Conservation (phyloP, 2,797 vertebrate species). For the Labeo calbasu region DNA sequence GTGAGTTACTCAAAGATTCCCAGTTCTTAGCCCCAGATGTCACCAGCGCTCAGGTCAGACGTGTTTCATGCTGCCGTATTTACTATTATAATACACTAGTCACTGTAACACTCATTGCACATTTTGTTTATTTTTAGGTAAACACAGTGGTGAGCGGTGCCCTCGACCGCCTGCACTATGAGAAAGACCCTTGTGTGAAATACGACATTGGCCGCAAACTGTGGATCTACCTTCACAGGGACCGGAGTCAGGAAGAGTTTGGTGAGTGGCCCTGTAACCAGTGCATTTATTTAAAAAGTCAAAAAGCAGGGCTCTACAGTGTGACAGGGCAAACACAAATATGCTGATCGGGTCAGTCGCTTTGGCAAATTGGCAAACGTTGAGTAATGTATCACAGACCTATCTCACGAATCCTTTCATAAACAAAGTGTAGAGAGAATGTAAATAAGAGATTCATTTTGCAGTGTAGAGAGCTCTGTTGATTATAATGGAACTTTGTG, state of each 20-base stretch:
- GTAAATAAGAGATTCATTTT: too few relatives aligned
- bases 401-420: too few relatives aligned
- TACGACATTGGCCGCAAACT: slow-evolving; percentile 96
- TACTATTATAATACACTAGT: neutral
- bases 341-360: too few relatives aligned
- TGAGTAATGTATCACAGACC: too few relatives aligned
- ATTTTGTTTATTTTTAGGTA: slow-evolving; percentile 77
- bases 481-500: too few relatives aligned
- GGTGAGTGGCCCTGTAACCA: slow-evolving; percentile 74
- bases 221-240: slow-evolving; percentile 96
- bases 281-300: neutral
- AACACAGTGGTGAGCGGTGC: slow-evolving; percentile 98
- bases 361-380: too few relatives aligned
- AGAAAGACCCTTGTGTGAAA: slow-evolving; percentile 98
- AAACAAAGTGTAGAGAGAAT: too few relatives aligned
- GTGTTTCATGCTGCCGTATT: slow-evolving; percentile 14
- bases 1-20: slow-evolving; percentile 96
- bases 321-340: too few relatives aligned
- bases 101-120: neutral
- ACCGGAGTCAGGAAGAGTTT: slow-evolving; percentile 95
- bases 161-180: slow-evolving; percentile 93
- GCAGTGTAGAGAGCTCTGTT: too few relatives aligned
- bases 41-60: slow-evolving; percentile 92
- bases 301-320: neutral
- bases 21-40: slow-evolving; percentile 98